phyloP scores from a whole-genome alignment of 1,140 invertebrate species.

The Sesamia nonagrioides region DNA sequence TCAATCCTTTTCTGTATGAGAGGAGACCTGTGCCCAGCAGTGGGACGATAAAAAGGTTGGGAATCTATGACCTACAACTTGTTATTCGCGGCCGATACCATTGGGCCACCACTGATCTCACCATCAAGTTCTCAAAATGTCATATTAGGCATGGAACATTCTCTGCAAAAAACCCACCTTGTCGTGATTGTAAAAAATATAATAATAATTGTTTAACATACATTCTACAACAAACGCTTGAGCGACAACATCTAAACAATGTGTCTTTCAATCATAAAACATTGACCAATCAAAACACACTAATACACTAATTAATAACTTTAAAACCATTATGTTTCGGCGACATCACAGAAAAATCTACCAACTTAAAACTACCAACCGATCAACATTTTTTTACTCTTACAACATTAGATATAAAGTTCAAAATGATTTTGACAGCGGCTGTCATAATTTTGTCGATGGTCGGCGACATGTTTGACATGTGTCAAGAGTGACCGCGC shows the following conservation, averaged over 20 bases:
- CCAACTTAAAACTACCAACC: neutral
- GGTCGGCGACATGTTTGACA: conserved; percentile 46
- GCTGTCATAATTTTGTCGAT: conserved; percentile 41
- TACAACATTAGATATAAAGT: conserved; percentile 40
- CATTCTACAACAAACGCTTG: neutral
- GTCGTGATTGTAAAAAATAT: neutral
- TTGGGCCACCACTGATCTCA: too few species aligned
- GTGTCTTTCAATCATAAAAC: conserved; percentile 25
- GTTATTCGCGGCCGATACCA: too few species aligned
- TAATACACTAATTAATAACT: conserved; percentile 49
- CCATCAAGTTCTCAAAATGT: neutral
- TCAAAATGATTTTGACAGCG: conserved; percentile 45
- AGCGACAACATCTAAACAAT: conserved; percentile 18
- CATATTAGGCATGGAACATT: neutral
- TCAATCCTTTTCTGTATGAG: too few species aligned
- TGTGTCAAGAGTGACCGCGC: conserved; percentile 48
- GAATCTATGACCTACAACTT: too few species aligned
- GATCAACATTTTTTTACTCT: conserved; percentile 28
- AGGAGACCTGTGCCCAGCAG: too few species aligned
- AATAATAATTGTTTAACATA: neutral
- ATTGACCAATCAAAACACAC: conserved; percentile 43
- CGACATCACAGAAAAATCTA: conserved; percentile 36
- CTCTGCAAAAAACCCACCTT: neutral
- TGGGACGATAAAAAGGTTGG: too few species aligned
- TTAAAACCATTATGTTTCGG: conserved; percentile 49